phyloP scores from a whole-genome alignment of 92 coral and sea anemone genomes.

The Montipora capitata region DNA sequence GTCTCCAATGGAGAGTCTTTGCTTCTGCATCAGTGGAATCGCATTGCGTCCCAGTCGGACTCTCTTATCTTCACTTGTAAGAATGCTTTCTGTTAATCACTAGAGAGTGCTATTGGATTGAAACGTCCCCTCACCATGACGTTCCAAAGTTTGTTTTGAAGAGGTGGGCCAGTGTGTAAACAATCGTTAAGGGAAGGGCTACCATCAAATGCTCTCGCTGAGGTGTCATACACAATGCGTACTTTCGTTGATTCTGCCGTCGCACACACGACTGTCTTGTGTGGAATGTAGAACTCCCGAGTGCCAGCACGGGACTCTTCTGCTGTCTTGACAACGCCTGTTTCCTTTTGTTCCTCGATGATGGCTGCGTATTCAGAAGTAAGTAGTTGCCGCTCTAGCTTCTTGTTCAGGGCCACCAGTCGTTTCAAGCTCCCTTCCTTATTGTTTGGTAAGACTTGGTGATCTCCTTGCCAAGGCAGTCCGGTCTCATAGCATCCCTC shows the following conservation, averaged over 20 bases:
- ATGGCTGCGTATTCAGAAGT: constrained; percentile 41
- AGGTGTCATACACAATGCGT: constrained; percentile 65
- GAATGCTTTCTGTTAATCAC: constrained; percentile 63
- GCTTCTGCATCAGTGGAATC: constrained; percentile 24
- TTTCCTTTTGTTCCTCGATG: constrained; percentile 52
- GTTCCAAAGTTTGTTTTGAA: constrained; percentile 65
- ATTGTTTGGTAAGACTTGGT: constrained; percentile 63
- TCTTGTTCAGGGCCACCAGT: constrained; percentile 28
- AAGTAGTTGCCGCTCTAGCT: constrained; percentile 54
- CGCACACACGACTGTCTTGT: constrained; percentile 66
- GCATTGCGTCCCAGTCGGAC: constrained; percentile 52
- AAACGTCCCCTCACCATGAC: constrained; percentile 41
- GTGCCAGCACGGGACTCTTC: constrained; percentile 7
- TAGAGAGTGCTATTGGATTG: constrained; percentile 47
- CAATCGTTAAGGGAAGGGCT: constrained; percentile 70
- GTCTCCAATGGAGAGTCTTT: constrained; percentile 30
- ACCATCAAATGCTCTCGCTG: constrained; percentile 35
- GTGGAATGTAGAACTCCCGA: constrained; percentile 68
- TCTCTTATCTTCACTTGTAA: constrained; percentile 51
- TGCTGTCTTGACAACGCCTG: constrained; percentile 52
- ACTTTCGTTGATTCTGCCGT: constrained; percentile 54
- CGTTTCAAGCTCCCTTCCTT: constrained; percentile 55
- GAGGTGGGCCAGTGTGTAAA: constrained; percentile 53
- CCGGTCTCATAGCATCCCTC: constrained; percentile 35
- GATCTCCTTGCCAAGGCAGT: constrained; percentile 70